phyloP scores from a whole-genome alignment of 2,113 vertebrate species.

The Toxotes chatareus region DNA sequence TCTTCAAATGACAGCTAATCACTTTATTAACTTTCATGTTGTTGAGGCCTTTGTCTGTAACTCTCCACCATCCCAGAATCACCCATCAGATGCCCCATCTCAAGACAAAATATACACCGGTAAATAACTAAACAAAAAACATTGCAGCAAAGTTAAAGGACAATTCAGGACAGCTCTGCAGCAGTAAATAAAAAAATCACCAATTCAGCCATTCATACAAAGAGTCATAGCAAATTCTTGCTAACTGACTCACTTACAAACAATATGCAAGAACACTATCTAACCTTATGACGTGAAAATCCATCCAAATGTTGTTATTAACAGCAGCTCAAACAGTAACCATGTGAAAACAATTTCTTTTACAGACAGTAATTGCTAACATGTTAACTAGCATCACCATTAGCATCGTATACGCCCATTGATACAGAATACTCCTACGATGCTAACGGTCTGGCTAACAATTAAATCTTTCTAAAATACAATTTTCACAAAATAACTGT shows the following conservation, averaged over 20 bases:
- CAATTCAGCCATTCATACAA: constrained; percentile 5
- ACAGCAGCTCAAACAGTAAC: no score
- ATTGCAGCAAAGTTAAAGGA: no score
- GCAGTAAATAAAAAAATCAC: not conserved
- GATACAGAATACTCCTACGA: not conserved
- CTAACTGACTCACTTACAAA: accelerated
- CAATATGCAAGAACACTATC: accelerated
- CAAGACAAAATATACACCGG: not conserved
- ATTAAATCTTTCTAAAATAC: not conserved
- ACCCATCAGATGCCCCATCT: not conserved
- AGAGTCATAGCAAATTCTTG: not conserved
- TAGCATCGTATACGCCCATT: constrained; percentile 70
- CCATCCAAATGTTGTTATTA: no score
- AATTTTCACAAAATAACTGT: constrained; percentile 16
- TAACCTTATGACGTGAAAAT: no score
- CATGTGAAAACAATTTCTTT: accelerated
- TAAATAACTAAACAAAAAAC: not conserved
- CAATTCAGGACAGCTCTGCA: not conserved
- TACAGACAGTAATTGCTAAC: not conserved
- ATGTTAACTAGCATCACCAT: constrained; percentile 5
- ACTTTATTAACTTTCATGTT: not conserved
- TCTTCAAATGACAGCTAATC: not conserved
- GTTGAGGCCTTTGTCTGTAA: not conserved
- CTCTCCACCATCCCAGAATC: not conserved
- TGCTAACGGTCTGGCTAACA: constrained; percentile 59